Evolutionary conservation across 2,888 invertebrate species (phyloP).

Genomic region (Anthoptus insignis): DNA sequence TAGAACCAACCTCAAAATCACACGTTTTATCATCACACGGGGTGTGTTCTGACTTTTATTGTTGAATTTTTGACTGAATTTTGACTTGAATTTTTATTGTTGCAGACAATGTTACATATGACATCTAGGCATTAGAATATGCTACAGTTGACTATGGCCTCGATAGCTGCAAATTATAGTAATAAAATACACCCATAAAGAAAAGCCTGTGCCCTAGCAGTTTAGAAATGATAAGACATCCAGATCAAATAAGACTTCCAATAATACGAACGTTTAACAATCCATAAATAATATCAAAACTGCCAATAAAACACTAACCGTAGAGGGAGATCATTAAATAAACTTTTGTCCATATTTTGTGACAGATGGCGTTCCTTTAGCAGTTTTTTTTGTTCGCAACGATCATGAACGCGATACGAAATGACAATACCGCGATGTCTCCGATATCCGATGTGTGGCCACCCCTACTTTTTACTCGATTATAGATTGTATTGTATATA

Average conservation of each 20-base stretch:
- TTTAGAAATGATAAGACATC: no score
- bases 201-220: no score
- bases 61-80: no score
- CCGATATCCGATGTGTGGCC: constrained; percentile 76
- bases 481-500: constrained; percentile 83
- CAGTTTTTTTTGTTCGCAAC: constrained; percentile 58
- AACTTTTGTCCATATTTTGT: constrained; percentile 47
- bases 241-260: neutral
- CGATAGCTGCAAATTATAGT: no score
- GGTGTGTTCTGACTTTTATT: no score
- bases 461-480: constrained; percentile 79
- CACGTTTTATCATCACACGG: no score
- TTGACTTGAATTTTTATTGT: no score
- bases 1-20: no score
- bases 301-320: constrained; percentile 27
- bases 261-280: constrained; percentile 1
- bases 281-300: constrained; percentile 12
- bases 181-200: no score
- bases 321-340: constrained; percentile 13
- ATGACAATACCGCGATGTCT: constrained; percentile 75
- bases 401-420: constrained; percentile 65
- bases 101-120: no score
- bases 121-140: no score
- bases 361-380: constrained; percentile 70
- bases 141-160: no score